These are phyloP conservation scores for Bombyx huttoni DNA, from an alignment of 2,888 invertebrate genomes.

Conservation along the genomic window DNA sequence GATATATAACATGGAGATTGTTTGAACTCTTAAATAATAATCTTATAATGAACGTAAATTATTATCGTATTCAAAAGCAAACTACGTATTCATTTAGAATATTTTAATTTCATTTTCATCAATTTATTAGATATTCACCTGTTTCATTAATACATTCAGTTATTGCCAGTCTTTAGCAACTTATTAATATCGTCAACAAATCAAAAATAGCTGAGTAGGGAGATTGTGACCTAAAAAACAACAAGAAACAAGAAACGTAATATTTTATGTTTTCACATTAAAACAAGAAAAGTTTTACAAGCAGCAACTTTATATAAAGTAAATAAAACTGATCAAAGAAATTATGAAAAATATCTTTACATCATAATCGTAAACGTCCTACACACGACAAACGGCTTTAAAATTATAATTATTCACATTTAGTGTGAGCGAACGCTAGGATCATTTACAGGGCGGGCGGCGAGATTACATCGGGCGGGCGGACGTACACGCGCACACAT, in stretches of 20 bases:
- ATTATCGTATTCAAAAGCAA: neutral
- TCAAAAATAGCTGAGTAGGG: neutral
- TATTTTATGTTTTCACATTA: neutral
- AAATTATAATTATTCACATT: slow-evolving; percentile 35
- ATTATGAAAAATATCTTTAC: slow-evolving; percentile 19
- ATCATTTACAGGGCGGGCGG: slow-evolving; percentile 20
- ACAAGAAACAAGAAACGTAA: neutral
- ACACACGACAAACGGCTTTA: slow-evolving; percentile 31
- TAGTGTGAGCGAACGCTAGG: slow-evolving; percentile 26
- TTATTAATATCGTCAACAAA: neutral
- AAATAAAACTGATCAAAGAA: slow-evolving; percentile 14
- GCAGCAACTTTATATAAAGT: neutral
- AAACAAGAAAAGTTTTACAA: neutral
- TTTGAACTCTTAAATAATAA: neutral
- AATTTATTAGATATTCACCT: neutral
- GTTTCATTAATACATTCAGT: neutral
- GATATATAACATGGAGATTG: slow-evolving; percentile 16
- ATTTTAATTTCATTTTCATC: neutral
- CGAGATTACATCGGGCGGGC: slow-evolving; percentile 26
- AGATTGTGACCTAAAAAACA: neutral
- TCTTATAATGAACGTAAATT: neutral
- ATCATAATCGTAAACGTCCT: slow-evolving; percentile 27
- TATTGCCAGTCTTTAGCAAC: neutral
- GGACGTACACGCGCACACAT: slow-evolving; percentile 35
- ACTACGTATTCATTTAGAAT: neutral